Evolutionary conservation across 2,113 vertebrate species (phyloP), one percentile per base, ranked within the genome.

Genomic region (Chaetodon auriga): DNA sequence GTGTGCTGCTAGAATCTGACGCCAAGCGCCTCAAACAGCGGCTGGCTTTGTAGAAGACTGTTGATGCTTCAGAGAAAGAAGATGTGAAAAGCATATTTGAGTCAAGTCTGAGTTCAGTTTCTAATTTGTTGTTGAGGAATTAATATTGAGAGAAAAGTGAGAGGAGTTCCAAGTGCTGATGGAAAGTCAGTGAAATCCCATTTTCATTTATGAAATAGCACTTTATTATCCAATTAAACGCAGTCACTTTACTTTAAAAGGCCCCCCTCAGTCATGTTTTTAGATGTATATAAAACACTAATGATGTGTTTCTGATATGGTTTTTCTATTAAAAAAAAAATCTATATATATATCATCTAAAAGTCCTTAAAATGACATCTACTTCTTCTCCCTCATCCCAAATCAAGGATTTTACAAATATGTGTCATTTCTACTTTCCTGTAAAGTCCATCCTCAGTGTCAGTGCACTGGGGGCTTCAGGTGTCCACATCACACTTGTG

Each of bases 51-150:
- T 13, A 14, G 43, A 74, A 49, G 6, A 36, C 35, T 2, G 21
- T 45, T 65, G 8, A n/a, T 70, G 11, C 1, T 55, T 75, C 21
- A 36, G 35, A 36, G 36, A 72, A 79, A 80, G 38, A 43, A 46
- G 65, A 85, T 77, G 23, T 78, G 68, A 74, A 63, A 74, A 7
- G 0, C 21, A 1, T 2, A 2, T 41, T 1, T 38, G 53, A 73
- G 18, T 77, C 58, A 54, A 66, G 35, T 76, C 72, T 62, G 19
- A 54, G 43, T 21, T 58, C 10, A 21, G 41, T 78, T 78, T 78
- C 55, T 62, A 19, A 45, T 81, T 62, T 61, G 23, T 48, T n/a
- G 73, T 73, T 60, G 23, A 73, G 55, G 57, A 73, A 63, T 55
- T 71, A 13, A 45, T 61, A 73, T 58, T 58, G 14, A 23, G 1